Evolutionary conservation across 2,113 vertebrate species (phyloP), one percentile per base, ranked within the genome.

Genomic region (Phrynosoma blainvillii): DNA sequence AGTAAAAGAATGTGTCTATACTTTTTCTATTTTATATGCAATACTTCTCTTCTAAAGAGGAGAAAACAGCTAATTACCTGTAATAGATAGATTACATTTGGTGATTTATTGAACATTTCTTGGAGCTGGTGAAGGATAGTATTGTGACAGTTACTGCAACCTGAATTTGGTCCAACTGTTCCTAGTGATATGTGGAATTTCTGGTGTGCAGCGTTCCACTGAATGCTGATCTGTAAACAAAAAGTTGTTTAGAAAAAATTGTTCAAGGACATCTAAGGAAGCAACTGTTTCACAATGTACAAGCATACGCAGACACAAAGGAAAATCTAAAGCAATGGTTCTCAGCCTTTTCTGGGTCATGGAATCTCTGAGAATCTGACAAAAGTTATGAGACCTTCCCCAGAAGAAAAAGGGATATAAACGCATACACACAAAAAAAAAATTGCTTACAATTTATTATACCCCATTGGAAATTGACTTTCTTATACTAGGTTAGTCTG

Each of bases 111-210:
- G 95, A 99, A 99, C 98, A 99, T 99, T 94, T 99, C 99, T 94
- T 99, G 99, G 83, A 99, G 98, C 95, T 99, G 99, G 94, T 99
- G 99, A 76, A 99, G 98, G 95, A 99, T 99, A 87, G 99, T 99
- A 95, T 99, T 99, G 93, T 99, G 99, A 96, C 99, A 99, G 95
- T 99, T 99, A 96, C 99, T 99, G 94, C 98, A 99, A 95, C 99
- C 99, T 77, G 99, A 99, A 96, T 99, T 99, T 59, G 99, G 98
- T 68, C 99, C 99, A 93, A 99, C 98, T 10, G 99, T 99, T 93
- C 99, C 99, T 93, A 99, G 96, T 71, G 98, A 97, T 76, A 99
- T 98, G 92, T 99, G 98, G 95, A 99, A 99, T 85, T 98, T 98
- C 59, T 98, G 98, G 90, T 97, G 97, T 79, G 95, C 94, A 30